Percentiles rank a stretch among this genome's conserved stretches.
Conservation (phyloP, 2,113 vertebrate genomes). For the Xenopus laevis region DNA sequence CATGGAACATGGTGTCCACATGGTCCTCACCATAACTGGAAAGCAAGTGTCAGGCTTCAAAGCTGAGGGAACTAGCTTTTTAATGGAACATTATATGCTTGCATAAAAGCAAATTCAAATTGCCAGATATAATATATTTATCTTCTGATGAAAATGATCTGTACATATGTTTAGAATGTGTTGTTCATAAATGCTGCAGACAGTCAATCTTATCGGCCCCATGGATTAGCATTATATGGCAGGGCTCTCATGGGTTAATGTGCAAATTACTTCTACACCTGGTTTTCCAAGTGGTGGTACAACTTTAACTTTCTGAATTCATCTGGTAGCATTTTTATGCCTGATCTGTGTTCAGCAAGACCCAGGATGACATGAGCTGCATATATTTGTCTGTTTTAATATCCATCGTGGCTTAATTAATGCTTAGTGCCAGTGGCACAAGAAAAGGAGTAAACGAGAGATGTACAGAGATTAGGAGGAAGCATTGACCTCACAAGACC, state of each 20-base stretch:
- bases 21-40: no score
- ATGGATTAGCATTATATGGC: no score
- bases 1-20: no score
- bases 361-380: slow-evolving; percentile 18
- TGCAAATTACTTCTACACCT: slow-evolving; percentile 6
- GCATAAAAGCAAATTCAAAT: not conserved
- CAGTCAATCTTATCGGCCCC: no score
- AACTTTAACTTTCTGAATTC: not conserved
- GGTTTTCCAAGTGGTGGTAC: slow-evolving; percentile 22
- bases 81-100: no score
- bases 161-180: no score
- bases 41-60: no score
- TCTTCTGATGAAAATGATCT: no score
- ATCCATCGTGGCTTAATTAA: slow-evolving; percentile 17
- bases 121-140: no score
- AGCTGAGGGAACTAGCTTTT: no score
- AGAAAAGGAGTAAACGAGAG: not conserved
- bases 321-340: slow-evolving; percentile 19
- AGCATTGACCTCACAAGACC: slow-evolving; percentile 24
- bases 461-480: not conserved
- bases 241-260: slow-evolving; percentile 8
- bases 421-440: slow-evolving; percentile 7
- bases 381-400: slow-evolving; percentile 34
- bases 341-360: not conserved
- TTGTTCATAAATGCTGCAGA: no score